Evolutionary conservation across 37 sponge, comb jelly and placozoan species (phyloP), one percentile per base, ranked within the genome.

Genomic region (Hexactinellida sp.): DNA sequence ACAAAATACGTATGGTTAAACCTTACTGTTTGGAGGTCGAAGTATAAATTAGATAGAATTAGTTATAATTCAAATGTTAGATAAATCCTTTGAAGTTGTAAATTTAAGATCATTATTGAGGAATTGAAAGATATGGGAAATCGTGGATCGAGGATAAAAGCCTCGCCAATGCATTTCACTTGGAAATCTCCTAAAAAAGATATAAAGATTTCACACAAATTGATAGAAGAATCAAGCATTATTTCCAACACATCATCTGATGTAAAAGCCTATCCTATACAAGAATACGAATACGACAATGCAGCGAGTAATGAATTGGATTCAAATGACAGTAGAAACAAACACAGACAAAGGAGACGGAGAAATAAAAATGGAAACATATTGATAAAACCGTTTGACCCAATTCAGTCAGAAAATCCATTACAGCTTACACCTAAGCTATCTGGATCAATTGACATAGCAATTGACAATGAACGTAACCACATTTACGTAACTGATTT

Each of bases 171-270:
- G 21, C 76, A 63, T 63, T 63, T 63, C 34, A n/a, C 30, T 25
- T 63, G 76, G 76, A 63, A 28, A 63, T 63, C 76, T 63, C 76
- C 76, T 5, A 63, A 63, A 63, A 63, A n/a, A 63, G 13, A 47
- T 47, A 19, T 47, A 16, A 23, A 10, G 13, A 63, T 25, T 25
- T 1, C 13, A n/a, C 76, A 7, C 5, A 63, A 63, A 28, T 21
- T 63, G 30, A 63, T 63, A 32, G 76, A 63, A 25, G 76, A 63
- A 63, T 10, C 21, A 25, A 16, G 10, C 47, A 13, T 41, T 41
- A 25, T n/a, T 10, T 63, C 76, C 3, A 23, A 21, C 5, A 63
- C 25, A 3, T n/a, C 76, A 25, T 19, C 9, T 9, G 76, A 63
- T 3, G 5, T 23, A 10, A 7, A 10, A n/a, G 76, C 3, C 13